These are phyloP conservation scores for Drosophila pegasa DNA, from an alignment of 2,888 invertebrate species.

Conservation along the genomic window DNA sequence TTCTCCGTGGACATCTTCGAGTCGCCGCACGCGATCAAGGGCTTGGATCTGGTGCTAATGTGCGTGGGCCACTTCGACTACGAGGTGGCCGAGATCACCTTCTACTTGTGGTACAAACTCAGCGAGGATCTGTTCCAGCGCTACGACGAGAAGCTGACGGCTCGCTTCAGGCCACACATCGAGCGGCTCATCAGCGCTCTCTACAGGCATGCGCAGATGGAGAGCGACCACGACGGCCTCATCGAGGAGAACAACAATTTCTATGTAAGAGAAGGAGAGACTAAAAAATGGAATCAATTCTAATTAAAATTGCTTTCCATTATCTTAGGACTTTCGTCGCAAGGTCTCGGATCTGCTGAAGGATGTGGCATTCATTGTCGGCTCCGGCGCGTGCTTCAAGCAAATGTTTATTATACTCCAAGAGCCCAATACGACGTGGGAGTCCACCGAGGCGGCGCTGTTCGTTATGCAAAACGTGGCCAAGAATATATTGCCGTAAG, in stretches of 20 bases:
- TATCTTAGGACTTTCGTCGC: constrained; percentile 89
- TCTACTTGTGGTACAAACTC: constrained; percentile 97
- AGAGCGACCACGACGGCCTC: constrained; percentile 95
- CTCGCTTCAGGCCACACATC: constrained; percentile 94
- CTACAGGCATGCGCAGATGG: constrained; percentile 97
- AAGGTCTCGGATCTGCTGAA: constrained; percentile 97
- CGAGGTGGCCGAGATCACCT: constrained; percentile 97
- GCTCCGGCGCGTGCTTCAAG: constrained; percentile 95
- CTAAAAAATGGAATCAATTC: neutral
- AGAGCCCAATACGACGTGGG: constrained; percentile 92
- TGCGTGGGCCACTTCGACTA: constrained; percentile 99
- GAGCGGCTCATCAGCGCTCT: constrained; percentile 95
- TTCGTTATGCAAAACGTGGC: constrained; percentile 98
- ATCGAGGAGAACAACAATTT: constrained; percentile 94
- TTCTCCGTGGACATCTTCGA: constrained; percentile 93
- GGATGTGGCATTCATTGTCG: constrained; percentile 98
- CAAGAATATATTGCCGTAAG: constrained; percentile 97
- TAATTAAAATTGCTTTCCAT: neutral
- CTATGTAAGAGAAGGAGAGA: constrained; percentile 85
- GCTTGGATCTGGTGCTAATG: constrained; percentile 94
- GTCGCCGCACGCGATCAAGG: constrained; percentile 88
- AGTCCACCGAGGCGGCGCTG: constrained; percentile 95
- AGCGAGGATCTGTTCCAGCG: constrained; percentile 97
- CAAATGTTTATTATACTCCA: constrained; percentile 94
- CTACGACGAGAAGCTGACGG: constrained; percentile 92